These are phyloP conservation scores for Okapia johnstoni DNA, from an alignment of 2,113 vertebrate genomes.

Conservation along the genomic window DNA sequence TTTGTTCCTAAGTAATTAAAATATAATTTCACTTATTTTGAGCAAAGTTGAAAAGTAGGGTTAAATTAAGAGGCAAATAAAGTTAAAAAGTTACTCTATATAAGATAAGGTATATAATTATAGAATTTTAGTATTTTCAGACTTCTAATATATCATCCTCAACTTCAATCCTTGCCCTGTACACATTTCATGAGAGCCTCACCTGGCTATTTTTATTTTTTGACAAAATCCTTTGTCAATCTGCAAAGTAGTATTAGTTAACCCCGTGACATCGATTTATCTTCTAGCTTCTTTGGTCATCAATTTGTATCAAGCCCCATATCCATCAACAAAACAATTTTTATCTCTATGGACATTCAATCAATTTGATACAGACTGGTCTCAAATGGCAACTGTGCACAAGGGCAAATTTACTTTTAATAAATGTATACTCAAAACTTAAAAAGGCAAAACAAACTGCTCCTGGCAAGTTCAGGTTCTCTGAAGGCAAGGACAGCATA, in stretches of 20 bases:
- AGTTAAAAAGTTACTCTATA: not conserved
- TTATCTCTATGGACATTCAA: constrained; percentile 4
- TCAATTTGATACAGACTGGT: not conserved
- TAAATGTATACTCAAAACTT: constrained; percentile 73
- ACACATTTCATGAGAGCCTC: not conserved
- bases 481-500: constrained; percentile 59
- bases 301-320: not conserved
- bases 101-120: not conserved
- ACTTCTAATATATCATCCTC: not conserved
- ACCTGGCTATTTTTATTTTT: not conserved
- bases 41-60: not conserved
- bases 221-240: not conserved
- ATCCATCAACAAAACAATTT: constrained; percentile 32
- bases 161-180: not conserved
- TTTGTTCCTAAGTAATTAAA: not conserved
- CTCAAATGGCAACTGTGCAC: constrained; percentile 36
- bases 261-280: not conserved
- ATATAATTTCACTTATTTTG: not conserved
- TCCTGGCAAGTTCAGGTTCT: constrained; percentile 69
- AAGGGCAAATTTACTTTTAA: constrained; percentile 66
- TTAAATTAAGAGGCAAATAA: not conserved
- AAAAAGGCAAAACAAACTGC: constrained; percentile 73
- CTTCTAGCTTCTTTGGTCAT: not conserved
- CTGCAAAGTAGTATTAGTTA: not conserved
- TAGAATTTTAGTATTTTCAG: not conserved